Evolutionary conservation across 1,140 invertebrate species (phyloP).

Genomic region (Drosophila ficusphila): DNA sequence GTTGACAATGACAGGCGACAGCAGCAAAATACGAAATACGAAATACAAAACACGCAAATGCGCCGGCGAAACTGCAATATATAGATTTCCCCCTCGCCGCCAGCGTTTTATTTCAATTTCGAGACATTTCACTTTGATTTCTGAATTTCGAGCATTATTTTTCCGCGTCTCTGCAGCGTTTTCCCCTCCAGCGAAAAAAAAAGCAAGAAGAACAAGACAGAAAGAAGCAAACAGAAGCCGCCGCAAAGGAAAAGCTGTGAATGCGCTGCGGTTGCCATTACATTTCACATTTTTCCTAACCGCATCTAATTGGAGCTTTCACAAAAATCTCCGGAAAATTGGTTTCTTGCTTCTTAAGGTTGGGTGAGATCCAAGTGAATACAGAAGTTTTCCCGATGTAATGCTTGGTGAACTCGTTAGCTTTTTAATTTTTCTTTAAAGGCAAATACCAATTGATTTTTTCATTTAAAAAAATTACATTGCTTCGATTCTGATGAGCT

Average conservation of each 20-base stretch:
- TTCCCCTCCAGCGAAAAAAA: conserved; percentile 1
- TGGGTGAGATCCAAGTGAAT: neutral
- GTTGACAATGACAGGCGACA: conserved; percentile 67
- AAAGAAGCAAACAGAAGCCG: neutral
- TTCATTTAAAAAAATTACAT: too few relatives aligned
- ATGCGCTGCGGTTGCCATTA: neutral
- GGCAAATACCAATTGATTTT: too few relatives aligned
- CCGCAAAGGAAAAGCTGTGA: neutral
- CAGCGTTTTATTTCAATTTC: conserved; percentile 56
- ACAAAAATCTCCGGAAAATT: neutral
- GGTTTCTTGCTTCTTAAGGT: neutral
- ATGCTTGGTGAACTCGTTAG: too few relatives aligned
- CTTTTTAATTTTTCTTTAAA: too few relatives aligned
- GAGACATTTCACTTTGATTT: conserved; percentile 68
- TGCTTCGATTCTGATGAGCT: too few relatives aligned
- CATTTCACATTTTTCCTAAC: neutral
- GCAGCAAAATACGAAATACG: conserved; percentile 22
- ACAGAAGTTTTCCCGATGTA: neutral
- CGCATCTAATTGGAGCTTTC: neutral
- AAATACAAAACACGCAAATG: conserved; percentile 22
- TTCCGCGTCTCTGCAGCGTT: neutral
- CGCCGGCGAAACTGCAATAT: conserved; percentile 7
- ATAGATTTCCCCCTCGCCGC: neutral
- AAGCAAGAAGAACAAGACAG: too few relatives aligned
- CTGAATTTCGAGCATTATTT: conserved; percentile 23